These are phyloP conservation scores for Apotomis betuletana DNA, from an alignment of 2,888 invertebrate genomes.

Conservation along the genomic window DNA sequence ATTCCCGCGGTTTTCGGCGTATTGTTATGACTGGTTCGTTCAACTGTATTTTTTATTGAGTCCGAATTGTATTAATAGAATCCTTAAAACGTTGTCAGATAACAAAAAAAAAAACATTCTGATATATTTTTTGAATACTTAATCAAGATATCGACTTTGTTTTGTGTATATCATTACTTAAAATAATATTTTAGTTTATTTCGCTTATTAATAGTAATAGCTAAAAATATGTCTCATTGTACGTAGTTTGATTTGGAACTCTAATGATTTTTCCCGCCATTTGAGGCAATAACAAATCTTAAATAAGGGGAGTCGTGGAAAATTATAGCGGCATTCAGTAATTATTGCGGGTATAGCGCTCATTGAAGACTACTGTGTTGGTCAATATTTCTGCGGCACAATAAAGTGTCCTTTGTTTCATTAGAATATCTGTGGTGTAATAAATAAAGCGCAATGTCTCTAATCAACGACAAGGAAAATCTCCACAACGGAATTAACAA, in stretches of 20 bases:
- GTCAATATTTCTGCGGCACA: neutral
- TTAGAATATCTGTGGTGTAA: constrained; percentile 3
- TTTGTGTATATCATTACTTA: neutral
- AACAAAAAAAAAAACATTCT: no score
- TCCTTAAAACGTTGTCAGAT: no score
- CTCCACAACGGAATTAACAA: constrained; percentile 67
- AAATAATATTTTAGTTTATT: neutral
- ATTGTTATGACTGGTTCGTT: constrained; percentile 27
- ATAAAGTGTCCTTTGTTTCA: constrained; percentile 22
- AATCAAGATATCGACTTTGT: no score
- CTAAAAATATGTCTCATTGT: no score
- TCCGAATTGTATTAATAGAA: constrained; percentile 14
- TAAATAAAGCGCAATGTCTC: constrained; percentile 57
- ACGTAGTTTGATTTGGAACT: constrained; percentile 18
- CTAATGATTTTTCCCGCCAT: constrained; percentile 29
- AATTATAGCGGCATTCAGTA: constrained; percentile 23
- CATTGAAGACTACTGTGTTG: neutral
- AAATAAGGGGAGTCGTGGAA: constrained; percentile 36
- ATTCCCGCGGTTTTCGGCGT: constrained; percentile 31
- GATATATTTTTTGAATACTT: no score
- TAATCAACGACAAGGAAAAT: constrained; percentile 72
- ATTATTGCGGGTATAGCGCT: neutral
- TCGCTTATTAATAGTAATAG: neutral
- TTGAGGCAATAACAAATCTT: constrained; percentile 9
- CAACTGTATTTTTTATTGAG: neutral